phyloP scores from a whole-genome alignment of 92 coral and sea anemone genomes.

The Porites cylindrica region DNA sequence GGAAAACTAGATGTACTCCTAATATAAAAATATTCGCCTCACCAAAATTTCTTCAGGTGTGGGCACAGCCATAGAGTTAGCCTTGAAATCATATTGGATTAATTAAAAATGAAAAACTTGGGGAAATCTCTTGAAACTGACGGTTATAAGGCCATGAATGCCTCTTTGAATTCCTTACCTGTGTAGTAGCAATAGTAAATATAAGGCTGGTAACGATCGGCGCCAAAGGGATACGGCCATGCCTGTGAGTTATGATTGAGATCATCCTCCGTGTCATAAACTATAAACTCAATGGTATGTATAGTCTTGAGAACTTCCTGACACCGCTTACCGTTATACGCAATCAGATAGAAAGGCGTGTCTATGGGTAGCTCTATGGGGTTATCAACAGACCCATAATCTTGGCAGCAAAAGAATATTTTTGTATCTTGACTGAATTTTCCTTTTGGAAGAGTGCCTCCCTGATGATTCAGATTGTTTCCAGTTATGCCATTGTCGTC shows the following conservation, averaged over 20 bases:
- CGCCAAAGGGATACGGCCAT: constrained; percentile 11
- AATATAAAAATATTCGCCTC: too few species aligned
- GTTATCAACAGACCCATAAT: neutral
- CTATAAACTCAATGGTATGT: constrained; percentile 47
- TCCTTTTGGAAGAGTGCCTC: constrained; percentile 76
- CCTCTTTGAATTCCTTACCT: constrained; percentile 41
- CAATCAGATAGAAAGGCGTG: constrained; percentile 64
- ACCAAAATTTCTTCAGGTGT: too few species aligned
- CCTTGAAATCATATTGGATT: too few species aligned
- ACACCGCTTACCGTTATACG: constrained; percentile 41
- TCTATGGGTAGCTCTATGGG: constrained; percentile 60
- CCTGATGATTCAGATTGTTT: constrained; percentile 50
- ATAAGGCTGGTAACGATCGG: constrained; percentile 1
- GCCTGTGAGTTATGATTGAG: neutral
- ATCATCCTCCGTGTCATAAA: constrained; percentile 58
- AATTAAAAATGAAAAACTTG: too few species aligned
- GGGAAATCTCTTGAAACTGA: too few species aligned
- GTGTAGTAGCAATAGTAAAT: constrained; percentile 67
- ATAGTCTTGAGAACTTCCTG: constrained; percentile 63
- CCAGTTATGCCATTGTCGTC: constrained; percentile 45
- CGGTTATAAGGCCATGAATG: neutral
- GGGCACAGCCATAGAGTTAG: too few species aligned
- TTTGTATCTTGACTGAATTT: constrained; percentile 56
- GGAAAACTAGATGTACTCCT: too few species aligned
- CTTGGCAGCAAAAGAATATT: constrained; percentile 49